A percentile compares a stretch with the other conserved stretches of the same genome.
phyloP scores from a whole-genome alignment of 2,888 invertebrate genomes.

The Drosophila meridiana region DNA sequence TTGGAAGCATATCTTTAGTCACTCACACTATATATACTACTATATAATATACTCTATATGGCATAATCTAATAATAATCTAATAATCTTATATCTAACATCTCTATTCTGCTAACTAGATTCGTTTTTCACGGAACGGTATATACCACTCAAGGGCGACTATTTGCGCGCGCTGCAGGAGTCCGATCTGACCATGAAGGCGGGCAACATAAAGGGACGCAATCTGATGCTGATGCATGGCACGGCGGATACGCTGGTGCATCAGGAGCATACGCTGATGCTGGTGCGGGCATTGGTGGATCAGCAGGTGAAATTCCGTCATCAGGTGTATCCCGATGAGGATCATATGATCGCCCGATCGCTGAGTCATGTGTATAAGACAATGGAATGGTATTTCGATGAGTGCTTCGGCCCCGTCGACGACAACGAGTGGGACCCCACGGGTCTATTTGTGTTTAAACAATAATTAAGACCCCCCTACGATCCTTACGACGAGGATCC shows the following conservation, averaged over 20 bases:
- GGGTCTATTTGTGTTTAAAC: constrained; percentile 85
- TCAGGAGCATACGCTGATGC: constrained; percentile 93
- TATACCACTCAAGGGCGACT: constrained; percentile 91
- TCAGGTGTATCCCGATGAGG: constrained; percentile 95
- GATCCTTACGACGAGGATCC: constrained; percentile 80
- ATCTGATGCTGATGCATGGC: constrained; percentile 91
- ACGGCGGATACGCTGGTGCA: constrained; percentile 94
- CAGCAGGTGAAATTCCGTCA: constrained; percentile 93
- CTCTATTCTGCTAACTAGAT: constrained; percentile 85
- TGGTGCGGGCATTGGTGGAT: constrained; percentile 93
- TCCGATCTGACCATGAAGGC: constrained; percentile 92
- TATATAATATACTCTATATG: no score
- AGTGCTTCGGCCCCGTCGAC: constrained; percentile 91
- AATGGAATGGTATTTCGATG: constrained; percentile 94
- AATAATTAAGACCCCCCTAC: constrained; percentile 83
- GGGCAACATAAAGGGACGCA: constrained; percentile 89
- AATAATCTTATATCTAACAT: no score
- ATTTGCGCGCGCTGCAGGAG: constrained; percentile 90
- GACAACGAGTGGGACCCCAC: constrained; percentile 90
- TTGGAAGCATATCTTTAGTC: no score
- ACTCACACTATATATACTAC: no score
- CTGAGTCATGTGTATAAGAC: constrained; percentile 92
- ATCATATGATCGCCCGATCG: constrained; percentile 90
- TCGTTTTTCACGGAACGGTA: constrained; percentile 96
- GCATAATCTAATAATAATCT: no score